phyloP scores from a whole-genome alignment of 1,140 invertebrate genomes.

The Meloidogyne floridensis region DNA sequence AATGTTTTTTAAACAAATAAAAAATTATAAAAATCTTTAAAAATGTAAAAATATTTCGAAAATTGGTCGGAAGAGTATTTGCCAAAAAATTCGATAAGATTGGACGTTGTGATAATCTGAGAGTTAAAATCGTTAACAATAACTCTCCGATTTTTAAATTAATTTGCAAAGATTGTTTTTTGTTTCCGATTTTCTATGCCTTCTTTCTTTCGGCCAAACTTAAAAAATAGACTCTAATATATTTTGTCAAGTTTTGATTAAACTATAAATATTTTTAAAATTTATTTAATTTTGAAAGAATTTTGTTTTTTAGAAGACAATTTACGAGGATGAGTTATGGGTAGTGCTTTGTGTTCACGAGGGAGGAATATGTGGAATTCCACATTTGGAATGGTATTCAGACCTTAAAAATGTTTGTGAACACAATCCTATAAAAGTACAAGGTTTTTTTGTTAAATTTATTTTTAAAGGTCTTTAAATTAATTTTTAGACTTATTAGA shows the following conservation, averaged over 20 bases:
- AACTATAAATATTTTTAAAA: background rate
- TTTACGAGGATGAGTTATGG: slow-evolving; percentile 32
- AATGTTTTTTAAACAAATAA: too few relatives aligned
- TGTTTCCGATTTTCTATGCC: too few relatives aligned
- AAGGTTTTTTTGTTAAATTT: background rate
- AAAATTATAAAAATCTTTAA: too few relatives aligned
- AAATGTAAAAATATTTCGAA: too few relatives aligned
- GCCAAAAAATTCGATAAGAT: too few relatives aligned
- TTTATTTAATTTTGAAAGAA: background rate
- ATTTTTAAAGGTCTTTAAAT: background rate
- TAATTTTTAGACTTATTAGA: slow-evolving; percentile 29
- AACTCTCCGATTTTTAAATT: too few relatives aligned
- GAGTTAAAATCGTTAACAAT: too few relatives aligned
- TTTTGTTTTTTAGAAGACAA: slow-evolving; percentile 11
- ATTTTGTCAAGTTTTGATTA: too few relatives aligned
- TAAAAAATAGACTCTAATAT: background rate
- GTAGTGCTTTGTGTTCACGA: slow-evolving; percentile 34
- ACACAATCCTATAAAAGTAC: slow-evolving; percentile 32
- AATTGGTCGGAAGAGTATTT: too few relatives aligned
- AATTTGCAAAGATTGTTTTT: too few relatives aligned
- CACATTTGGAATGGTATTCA: slow-evolving; percentile 35
- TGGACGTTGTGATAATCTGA: too few relatives aligned
- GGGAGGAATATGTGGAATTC: slow-evolving; percentile 18
- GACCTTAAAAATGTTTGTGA: slow-evolving; percentile 10
- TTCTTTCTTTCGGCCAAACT: too few relatives aligned